Conservation (phyloP, 2,113 vertebrate genomes). For the Cyphomyrus discorhynchus region DNA sequence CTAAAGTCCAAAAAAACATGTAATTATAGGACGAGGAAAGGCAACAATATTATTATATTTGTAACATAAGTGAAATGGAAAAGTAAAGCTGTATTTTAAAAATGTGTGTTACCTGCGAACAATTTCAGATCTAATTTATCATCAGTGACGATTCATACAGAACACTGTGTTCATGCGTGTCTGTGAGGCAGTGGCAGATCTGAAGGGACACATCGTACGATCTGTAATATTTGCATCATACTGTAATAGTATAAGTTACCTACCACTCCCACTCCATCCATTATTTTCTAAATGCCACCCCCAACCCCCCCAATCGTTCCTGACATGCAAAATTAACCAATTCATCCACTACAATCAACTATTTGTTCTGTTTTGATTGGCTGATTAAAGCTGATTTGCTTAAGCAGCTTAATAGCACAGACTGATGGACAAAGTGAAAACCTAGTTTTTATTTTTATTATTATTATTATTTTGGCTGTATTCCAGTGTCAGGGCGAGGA, state of each 20-base stretch:
- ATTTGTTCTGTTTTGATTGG: conserved; percentile 51
- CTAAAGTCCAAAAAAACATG: neutral
- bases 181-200: neutral
- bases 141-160: neutral
- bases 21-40: neutral
- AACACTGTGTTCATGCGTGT: neutral
- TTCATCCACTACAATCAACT: neutral
- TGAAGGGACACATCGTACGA: neutral
- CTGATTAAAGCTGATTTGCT: conserved; percentile 59
- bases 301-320: neutral
- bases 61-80: neutral
- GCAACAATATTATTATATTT: neutral
- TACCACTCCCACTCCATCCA: neutral
- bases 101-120: neutral
- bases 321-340: conserved; percentile 6
- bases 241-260: neutral
- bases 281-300: neutral
- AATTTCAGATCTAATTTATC: neutral
- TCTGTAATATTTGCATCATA: conserved; percentile 15
- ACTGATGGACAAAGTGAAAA: conserved; percentile 51
- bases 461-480: conserved; percentile 58
- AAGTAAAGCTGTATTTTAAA: neutral
- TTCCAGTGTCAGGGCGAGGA: conserved; percentile 77
- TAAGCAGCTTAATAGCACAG: conserved; percentile 67
- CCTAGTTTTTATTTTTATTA: conserved; percentile 61